These are phyloP conservation scores for Mimachlamys varia DNA, from an alignment of 2,888 invertebrate species.

Conservation along the genomic window DNA sequence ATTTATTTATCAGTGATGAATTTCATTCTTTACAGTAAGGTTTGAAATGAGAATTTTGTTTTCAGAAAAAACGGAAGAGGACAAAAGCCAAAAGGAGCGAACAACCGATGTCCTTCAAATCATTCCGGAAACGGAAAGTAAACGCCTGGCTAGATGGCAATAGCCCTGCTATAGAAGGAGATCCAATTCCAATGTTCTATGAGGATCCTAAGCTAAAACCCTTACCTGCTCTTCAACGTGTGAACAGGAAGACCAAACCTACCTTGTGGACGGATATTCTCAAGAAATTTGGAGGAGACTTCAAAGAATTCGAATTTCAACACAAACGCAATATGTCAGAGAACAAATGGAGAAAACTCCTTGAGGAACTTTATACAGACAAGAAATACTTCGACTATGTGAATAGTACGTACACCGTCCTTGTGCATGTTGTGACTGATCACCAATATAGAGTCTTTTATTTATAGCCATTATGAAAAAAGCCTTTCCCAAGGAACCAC, in stretches of 20 bases:
- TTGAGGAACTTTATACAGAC: slow-evolving; percentile 70
- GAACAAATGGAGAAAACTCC: slow-evolving; percentile 61
- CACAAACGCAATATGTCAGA: slow-evolving; percentile 56
- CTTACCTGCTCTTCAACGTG: slow-evolving; percentile 62
- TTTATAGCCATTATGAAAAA: too few relatives aligned
- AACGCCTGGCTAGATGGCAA: background rate
- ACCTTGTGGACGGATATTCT: slow-evolving; percentile 57
- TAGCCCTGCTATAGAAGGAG: slow-evolving; percentile 32
- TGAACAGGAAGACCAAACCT: slow-evolving; percentile 62
- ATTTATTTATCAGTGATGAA: background rate
- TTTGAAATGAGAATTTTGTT: slow-evolving; percentile 23
- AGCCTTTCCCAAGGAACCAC: too few relatives aligned
- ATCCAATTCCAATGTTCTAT: slow-evolving; percentile 56
- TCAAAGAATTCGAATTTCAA: slow-evolving; percentile 56
- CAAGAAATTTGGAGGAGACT: slow-evolving; percentile 58
- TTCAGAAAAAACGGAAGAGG: slow-evolving; percentile 18
- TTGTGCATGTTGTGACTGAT: too few relatives aligned
- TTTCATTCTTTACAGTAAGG: background rate
- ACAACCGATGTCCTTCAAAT: background rate
- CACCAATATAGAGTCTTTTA: too few relatives aligned
- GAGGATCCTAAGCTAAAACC: slow-evolving; percentile 54
- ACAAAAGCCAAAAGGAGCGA: slow-evolving; percentile 1
- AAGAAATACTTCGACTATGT: slow-evolving; percentile 72
- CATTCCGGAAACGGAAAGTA: slow-evolving; percentile 11
- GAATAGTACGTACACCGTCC: slow-evolving; percentile 57